phyloP scores from a whole-genome alignment of 2,797 vertebrate genomes.

The Poliocrania exsul region DNA sequence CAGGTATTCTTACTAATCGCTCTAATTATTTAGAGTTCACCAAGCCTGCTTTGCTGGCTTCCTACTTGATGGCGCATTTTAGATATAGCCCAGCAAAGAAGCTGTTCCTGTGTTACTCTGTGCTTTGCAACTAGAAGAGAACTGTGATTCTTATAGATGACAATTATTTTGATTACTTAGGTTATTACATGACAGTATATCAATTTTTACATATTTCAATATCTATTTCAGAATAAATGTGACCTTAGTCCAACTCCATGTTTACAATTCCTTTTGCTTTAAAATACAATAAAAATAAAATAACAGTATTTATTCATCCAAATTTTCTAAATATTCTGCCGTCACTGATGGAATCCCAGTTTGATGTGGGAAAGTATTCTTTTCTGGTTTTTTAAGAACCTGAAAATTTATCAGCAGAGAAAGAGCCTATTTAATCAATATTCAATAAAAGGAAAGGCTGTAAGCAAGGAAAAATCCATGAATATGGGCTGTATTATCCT shows the following conservation, averaged over 20 bases:
- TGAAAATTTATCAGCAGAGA: background rate
- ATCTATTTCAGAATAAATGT: constrained; percentile 3
- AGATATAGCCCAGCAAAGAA: background rate
- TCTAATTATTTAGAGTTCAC: background rate
- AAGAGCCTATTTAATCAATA: background rate
- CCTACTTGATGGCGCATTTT: background rate
- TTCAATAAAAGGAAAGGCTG: background rate
- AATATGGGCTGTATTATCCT: background rate
- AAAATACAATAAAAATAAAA: background rate
- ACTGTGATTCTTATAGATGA: background rate
- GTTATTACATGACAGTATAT: background rate
- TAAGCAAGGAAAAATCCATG: background rate
- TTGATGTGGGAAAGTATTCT: background rate
- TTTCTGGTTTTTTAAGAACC: background rate
- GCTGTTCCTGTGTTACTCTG: background rate
- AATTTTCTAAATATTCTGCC: background rate
- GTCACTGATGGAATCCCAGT: background rate
- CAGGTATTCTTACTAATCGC: background rate
- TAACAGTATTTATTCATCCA: background rate
- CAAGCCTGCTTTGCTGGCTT: background rate
- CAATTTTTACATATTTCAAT: background rate
- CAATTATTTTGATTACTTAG: background rate
- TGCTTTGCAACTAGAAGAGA: background rate
- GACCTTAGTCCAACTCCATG: background rate
- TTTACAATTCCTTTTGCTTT: background rate